A percentile compares a stretch with the other conserved stretches of the same genome.
phyloP scores from a whole-genome alignment of 2,888 invertebrate genomes.

The Trimorus sp. region DNA sequence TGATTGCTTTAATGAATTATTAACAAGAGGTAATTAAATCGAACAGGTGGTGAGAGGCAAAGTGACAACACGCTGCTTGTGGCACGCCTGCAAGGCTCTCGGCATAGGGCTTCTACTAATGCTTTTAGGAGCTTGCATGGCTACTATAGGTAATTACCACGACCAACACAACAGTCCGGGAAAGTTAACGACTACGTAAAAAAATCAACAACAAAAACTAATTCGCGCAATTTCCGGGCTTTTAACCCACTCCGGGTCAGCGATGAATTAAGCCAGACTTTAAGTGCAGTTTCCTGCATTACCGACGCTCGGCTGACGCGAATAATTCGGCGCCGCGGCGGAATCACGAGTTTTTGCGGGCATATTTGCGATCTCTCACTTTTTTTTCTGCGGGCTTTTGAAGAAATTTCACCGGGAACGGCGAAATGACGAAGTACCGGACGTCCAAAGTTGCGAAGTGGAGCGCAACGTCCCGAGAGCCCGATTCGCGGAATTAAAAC shows the following conservation, averaged over 20 bases:
- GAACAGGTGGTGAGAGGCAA: conserved; percentile 91
- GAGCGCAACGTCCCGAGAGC: too few species aligned
- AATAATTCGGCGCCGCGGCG: too few species aligned
- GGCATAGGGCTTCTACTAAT: conserved; percentile 93
- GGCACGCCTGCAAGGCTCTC: conserved; percentile 96
- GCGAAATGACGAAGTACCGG: too few species aligned
- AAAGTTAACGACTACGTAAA: conserved; percentile 23
- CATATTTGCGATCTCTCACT: too few species aligned
- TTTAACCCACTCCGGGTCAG: conserved; percentile 1
- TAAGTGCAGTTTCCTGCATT: not conserved
- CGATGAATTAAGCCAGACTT: not conserved
- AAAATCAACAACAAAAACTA: not conserved
- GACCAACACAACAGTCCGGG: conserved; percentile 31
- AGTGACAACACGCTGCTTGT: conserved; percentile 93
- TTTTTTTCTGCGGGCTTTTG: too few species aligned
- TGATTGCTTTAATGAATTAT: conserved; percentile 56
- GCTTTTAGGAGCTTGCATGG: conserved; percentile 95
- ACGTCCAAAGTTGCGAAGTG: too few species aligned
- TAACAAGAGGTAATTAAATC: conserved; percentile 67
- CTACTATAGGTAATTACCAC: conserved; percentile 89
- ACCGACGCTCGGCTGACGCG: too few species aligned
- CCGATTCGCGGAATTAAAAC: too few species aligned
- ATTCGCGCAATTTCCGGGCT: conserved; percentile 12
- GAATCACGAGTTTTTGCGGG: too few species aligned
- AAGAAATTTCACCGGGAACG: too few species aligned